Conservation (phyloP, 2,888 invertebrate species). For the Epistrophe eligans region DNA sequence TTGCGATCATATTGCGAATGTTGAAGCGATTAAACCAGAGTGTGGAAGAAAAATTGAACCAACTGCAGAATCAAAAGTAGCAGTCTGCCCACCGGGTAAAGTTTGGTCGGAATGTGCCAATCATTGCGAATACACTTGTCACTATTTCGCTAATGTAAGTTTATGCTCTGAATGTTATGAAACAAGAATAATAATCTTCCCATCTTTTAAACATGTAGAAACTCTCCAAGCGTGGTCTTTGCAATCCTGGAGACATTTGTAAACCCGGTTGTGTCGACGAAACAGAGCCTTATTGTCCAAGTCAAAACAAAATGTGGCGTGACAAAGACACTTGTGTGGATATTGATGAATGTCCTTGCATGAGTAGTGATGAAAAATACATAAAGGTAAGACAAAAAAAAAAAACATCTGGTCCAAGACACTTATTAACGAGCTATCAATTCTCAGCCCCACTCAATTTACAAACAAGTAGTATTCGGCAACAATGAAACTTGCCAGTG, state of each 20-base stretch:
- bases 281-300: conserved; percentile 85
- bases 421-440: conserved; percentile 17
- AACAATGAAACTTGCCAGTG: conserved; percentile 92
- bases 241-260: conserved; percentile 80
- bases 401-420: not conserved
- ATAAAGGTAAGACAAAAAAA: conserved; percentile 86
- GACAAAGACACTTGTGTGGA: conserved; percentile 90
- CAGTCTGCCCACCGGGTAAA: conserved; percentile 83
- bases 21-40: conserved; percentile 86
- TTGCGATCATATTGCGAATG: conserved; percentile 88
- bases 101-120: conserved; percentile 89
- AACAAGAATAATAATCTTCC: no score
- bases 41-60: conserved; percentile 83
- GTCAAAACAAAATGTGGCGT: conserved; percentile 87
- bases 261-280: conserved; percentile 82
- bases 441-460: conserved; percentile 88
- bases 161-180: no score
- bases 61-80: conserved; percentile 49
- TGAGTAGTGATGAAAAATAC: conserved; percentile 86
- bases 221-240: conserved; percentile 81
- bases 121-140: conserved; percentile 89
- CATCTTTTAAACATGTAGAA: conserved; percentile 66
- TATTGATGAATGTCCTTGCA: conserved; percentile 90
- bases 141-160: conserved; percentile 85
- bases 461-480: conserved; percentile 84